Percentiles rank a stretch among this genome's conserved stretches.
Conservation (phyloP, 2,797 vertebrate species). For the Syndactyla subalaris region DNA sequence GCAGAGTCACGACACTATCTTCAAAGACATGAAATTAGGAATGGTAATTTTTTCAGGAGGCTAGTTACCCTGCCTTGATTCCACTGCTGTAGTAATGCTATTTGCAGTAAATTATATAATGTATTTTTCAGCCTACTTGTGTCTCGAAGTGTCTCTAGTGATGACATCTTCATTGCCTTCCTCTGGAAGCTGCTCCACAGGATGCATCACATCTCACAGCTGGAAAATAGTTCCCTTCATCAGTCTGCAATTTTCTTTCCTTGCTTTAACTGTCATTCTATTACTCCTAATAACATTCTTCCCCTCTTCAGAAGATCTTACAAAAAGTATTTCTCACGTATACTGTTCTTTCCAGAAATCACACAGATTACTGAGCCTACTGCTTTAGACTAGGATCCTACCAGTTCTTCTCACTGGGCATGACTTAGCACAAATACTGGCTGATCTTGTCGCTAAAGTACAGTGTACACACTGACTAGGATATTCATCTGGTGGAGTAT, state of each 20-base stretch:
- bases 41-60: neutral
- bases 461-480: neutral
- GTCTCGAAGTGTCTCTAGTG: neutral
- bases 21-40: neutral
- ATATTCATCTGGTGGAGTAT: neutral
- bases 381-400: neutral
- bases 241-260: constrained; percentile 4
- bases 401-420: neutral
- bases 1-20: neutral
- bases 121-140: neutral
- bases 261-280: neutral
- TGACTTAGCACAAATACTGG: neutral
- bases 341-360: neutral
- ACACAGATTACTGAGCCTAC: neutral
- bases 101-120: neutral
- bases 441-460: neutral
- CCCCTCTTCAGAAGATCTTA: neutral
- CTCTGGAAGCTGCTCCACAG: neutral
- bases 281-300: neutral
- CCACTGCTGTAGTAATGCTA: neutral
- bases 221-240: neutral
- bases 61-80: neutral
- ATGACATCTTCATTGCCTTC: neutral
- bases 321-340: neutral
- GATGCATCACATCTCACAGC: neutral